A percentile compares a stretch with the other conserved stretches of the same genome.
These are phyloP conservation scores for Muntiacus reevesi DNA, from an alignment of 2,113 vertebrate species.

Conservation along the genomic window DNA sequence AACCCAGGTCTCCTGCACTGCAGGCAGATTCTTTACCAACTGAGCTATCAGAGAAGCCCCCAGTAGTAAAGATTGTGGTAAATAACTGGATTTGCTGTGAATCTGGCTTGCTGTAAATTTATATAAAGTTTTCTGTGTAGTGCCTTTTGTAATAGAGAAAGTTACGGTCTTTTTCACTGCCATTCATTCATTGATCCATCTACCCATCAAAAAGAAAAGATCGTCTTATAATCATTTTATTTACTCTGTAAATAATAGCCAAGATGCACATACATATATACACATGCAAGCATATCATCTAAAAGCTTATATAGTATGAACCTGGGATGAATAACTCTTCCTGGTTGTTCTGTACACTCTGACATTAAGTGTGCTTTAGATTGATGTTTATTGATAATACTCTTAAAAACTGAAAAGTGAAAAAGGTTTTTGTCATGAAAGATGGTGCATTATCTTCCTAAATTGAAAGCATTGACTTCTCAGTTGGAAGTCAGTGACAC, in stretches of 20 bases:
- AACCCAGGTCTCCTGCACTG: neutral
- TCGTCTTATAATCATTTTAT: neutral
- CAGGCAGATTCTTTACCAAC: neutral
- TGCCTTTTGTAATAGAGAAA: neutral
- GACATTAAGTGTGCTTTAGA: slow-evolving; percentile 41
- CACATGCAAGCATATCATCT: neutral
- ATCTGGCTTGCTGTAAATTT: slow-evolving; percentile 2
- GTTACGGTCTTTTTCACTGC: neutral
- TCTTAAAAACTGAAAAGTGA: neutral
- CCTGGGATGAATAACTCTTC: slow-evolving; percentile 18
- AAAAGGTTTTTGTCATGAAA: slow-evolving; percentile 34
- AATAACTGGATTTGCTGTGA: neutral
- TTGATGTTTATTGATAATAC: slow-evolving; percentile 42
- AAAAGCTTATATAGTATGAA: slow-evolving; percentile 4
- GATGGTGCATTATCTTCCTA: slow-evolving; percentile 10
- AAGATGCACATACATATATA: neutral
- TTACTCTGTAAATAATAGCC: neutral
- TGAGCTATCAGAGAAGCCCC: neutral
- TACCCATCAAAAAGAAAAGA: neutral
- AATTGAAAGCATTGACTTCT: slow-evolving; percentile 52
- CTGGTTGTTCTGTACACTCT: slow-evolving; percentile 15
- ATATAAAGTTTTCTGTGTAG: neutral
- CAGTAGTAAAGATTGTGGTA: neutral
- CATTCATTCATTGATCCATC: neutral
- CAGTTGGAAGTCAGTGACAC: slow-evolving; percentile 31